Percentiles rank a stretch among this genome's conserved stretches.
Evolutionary conservation across 2,888 invertebrate genomes (phyloP).

Genomic region (Cheilosia grossa): DNA sequence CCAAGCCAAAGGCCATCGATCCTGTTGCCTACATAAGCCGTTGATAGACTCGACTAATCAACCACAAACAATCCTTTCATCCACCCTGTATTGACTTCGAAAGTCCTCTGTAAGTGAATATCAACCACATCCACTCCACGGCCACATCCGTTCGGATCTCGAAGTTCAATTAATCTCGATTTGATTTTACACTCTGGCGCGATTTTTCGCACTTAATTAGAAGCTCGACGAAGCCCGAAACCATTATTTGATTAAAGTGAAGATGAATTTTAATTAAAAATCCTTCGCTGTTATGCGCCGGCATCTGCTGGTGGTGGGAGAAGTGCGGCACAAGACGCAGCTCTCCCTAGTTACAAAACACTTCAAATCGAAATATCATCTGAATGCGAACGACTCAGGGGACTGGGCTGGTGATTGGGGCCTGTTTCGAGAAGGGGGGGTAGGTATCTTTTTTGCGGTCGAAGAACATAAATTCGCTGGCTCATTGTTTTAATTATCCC

Average conservation of each 20-base stretch:
- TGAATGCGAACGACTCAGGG: constrained; percentile 37
- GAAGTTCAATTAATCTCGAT: constrained; percentile 81
- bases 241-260: constrained; percentile 83
- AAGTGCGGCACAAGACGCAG: constrained; percentile 40
- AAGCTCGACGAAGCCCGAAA: constrained; percentile 77
- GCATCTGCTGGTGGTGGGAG: constrained; percentile 37
- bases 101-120: neutral
- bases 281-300: constrained; percentile 74
- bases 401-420: constrained; percentile 18
- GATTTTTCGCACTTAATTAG: constrained; percentile 83
- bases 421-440: constrained; percentile 8
- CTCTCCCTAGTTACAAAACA: constrained; percentile 64
- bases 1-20: neutral
- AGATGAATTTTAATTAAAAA: constrained; percentile 83
- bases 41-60: constrained; percentile 5
- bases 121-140: neutral
- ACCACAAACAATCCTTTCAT: constrained; percentile 6
- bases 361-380: constrained; percentile 74
- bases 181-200: constrained; percentile 82
- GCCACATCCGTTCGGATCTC: constrained; percentile 1
- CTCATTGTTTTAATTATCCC: constrained; percentile 73
- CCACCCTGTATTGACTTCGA: neutral
- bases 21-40: neutral
- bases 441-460: constrained; percentile 54
- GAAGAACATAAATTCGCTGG: constrained; percentile 68